A percentile compares a stretch with the other conserved stretches of the same genome.
Evolutionary conservation across 1,140 invertebrate species (phyloP).

Genomic region (Pseudomyrmex sp.): DNA sequence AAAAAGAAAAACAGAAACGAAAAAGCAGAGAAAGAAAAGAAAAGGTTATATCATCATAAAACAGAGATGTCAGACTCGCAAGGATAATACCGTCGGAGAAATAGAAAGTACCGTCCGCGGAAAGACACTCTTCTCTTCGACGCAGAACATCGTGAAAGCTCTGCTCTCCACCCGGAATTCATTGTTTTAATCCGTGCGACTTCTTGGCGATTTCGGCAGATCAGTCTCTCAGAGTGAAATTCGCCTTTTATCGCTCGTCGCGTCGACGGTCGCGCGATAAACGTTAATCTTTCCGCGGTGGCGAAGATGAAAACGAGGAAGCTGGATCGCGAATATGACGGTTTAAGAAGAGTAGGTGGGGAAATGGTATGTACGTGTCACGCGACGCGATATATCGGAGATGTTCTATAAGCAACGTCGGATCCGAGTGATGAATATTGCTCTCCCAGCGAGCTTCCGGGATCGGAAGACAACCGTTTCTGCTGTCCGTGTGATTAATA

Average conservation of each 20-base stretch:
- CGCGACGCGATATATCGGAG: constrained; percentile 42
- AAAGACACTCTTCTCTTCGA: constrained; percentile 1
- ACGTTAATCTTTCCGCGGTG: constrained; percentile 25
- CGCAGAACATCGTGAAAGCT: background rate
- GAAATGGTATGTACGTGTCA: constrained; percentile 8
- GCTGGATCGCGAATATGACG: constrained; percentile 23
- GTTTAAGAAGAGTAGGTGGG: constrained; percentile 39
- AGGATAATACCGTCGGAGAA: constrained; percentile 48
- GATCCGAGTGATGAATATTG: constrained; percentile 50
- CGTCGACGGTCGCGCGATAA: constrained; percentile 18
- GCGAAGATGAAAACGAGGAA: constrained; percentile 3
- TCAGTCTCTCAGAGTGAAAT: background rate
- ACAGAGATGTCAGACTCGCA: constrained; percentile 32
- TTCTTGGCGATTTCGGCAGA: constrained; percentile 4
- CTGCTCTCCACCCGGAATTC: background rate
- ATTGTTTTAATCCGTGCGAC: constrained; percentile 2
- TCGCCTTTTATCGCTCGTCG: constrained; percentile 14
- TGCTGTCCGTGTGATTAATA: constrained; percentile 45
- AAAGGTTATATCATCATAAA: constrained; percentile 36
- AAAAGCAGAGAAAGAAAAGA: background rate
- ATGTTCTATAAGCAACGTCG: constrained; percentile 42
- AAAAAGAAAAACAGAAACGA: background rate
- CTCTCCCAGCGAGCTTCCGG: constrained; percentile 33
- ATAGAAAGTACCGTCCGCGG: constrained; percentile 14
- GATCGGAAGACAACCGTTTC: constrained; percentile 37